Percentiles rank a stretch among this genome's conserved stretches.
Evolutionary conservation across 1,140 invertebrate genomes (phyloP).

Genomic region (Drosophila sp.): DNA sequence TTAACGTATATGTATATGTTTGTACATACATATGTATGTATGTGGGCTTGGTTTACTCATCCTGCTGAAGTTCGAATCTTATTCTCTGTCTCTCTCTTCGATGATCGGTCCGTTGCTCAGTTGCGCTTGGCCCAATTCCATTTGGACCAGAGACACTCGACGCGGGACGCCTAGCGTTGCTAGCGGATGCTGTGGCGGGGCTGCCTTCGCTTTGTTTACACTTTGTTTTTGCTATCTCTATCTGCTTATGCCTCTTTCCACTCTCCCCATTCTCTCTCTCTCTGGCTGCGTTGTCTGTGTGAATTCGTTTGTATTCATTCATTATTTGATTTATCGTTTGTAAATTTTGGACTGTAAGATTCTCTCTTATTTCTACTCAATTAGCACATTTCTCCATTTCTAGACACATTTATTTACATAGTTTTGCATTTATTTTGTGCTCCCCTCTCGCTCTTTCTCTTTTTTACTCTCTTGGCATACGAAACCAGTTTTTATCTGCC

Average conservation of each 20-base stretch:
- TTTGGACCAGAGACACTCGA: conserved; percentile 9
- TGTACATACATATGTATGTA: no score
- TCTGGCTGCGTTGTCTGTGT: conserved; percentile 1
- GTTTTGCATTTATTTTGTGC: conserved; percentile 37
- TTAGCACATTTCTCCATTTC: conserved; percentile 53
- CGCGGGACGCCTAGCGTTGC: conserved; percentile 16
- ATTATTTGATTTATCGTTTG: conserved; percentile 70
- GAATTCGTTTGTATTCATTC: conserved; percentile 50
- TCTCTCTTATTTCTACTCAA: conserved; percentile 40
- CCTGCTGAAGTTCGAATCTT: neutral
- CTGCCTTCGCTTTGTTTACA: conserved; percentile 57
- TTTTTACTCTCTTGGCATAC: conserved; percentile 13
- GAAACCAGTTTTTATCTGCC: conserved; percentile 59
- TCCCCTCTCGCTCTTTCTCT: neutral
- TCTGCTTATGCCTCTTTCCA: conserved; percentile 14
- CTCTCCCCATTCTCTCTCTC: conserved; percentile 14
- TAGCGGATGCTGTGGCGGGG: conserved; percentile 55
- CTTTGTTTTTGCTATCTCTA: conserved; percentile 21
- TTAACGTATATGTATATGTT: no score
- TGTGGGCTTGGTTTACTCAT: neutral
- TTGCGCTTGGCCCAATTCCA: conserved; percentile 36
- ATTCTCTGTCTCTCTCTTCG: conserved; percentile 13
- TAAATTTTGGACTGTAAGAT: conserved; percentile 45
- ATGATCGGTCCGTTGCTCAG: neutral
- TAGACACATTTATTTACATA: conserved; percentile 46